Base-by-base conservation (phyloP, 1,140 invertebrate genomes). In the Lordiphosa clarofinis region DNA sequence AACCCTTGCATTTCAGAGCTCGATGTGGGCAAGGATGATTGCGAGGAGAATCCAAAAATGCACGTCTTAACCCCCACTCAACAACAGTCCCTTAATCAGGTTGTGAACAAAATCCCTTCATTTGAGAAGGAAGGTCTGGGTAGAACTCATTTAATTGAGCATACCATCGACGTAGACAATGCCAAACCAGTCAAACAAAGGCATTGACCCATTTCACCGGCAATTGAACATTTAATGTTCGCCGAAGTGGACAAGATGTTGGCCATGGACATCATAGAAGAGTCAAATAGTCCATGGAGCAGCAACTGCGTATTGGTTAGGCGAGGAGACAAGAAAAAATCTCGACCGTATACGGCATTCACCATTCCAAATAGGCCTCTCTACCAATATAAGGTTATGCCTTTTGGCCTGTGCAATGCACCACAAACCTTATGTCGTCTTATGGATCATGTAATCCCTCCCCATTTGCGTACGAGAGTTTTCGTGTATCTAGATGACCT, bases 401-500 rank as follows among this genome's bases (percentile, higher is more conserved):
- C 39, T 0, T 60, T 60, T 8, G 43, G 58, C 1, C n/a, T 62
- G 31, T 62, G 44, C 8, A 90, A 90, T 65, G 89, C 90, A 6
- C 75, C 86, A 1, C 88, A 90, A 37, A 88, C 89, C 0, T 91
- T 91, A 61, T 88, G 90, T 54, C 46, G 90, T 7, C 69, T 89
- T 7, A 90, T 91, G 46, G 79, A 71, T 43, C 38, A 46, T 15
- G n/a, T n/a, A n/a, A n/a, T n/a, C n/a, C n/a, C n/a, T n/a, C n/a
- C n/a, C n/a, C n/a, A 79, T 9, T 66, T 84, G 15, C 68, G 73
- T 8, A 8, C 35, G 0, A 65, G 66, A 6, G 69, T 82, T 0
- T 87, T 88, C 39, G 65, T 63, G 1, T 88, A 91, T 53, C 15
- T 92, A 0, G 91, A 92, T 68, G 91, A 92, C 49, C 73, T 91